Percentiles rank a stretch among this genome's conserved stretches.
These are phyloP conservation scores for Lutjanus erythropterus DNA, from an alignment of 2,113 vertebrate genomes.

Conservation along the genomic window DNA sequence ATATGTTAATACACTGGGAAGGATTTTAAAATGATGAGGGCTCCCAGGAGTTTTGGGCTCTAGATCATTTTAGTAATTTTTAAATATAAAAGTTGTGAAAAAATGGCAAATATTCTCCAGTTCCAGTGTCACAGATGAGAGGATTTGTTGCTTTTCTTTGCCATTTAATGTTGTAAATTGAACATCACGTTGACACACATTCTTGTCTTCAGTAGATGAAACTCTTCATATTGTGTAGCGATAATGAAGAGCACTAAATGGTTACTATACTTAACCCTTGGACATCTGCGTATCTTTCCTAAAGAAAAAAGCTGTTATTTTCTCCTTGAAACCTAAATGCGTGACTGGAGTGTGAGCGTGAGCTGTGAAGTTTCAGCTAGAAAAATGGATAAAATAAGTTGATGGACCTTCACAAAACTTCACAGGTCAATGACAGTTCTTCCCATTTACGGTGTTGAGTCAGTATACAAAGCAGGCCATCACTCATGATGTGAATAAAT, in stretches of 20 bases:
- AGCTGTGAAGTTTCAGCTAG: not conserved
- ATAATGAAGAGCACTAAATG: not conserved
- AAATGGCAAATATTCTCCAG: not conserved
- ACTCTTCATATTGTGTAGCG: not conserved
- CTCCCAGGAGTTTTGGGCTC: too few relatives aligned
- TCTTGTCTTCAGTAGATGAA: not conserved
- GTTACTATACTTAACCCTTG: not conserved
- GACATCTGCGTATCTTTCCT: too few relatives aligned
- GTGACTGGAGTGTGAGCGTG: not conserved
- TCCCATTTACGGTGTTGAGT: not conserved
- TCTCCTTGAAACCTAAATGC: not conserved
- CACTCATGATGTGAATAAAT: conserved; percentile 12
- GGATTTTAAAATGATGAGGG: too few relatives aligned
- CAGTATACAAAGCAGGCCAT: not conserved
- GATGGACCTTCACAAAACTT: conserved; percentile 11
- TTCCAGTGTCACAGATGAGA: not conserved
- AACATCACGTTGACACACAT: too few relatives aligned
- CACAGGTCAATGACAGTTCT: conserved; percentile 16
- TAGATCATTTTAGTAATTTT: too few relatives aligned
- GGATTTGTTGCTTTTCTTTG: not conserved
- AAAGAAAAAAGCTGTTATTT: too few relatives aligned
- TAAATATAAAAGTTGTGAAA: not conserved
- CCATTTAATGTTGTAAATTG: not conserved
- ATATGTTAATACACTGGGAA: too few relatives aligned
- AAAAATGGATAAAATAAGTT: conserved; percentile 8